Percentiles rank a stretch among this genome's conserved stretches.
These are phyloP conservation scores for Pachyrhynchus sulphureomaculatus DNA, from an alignment of 1,140 invertebrate species.

Conservation along the genomic window DNA sequence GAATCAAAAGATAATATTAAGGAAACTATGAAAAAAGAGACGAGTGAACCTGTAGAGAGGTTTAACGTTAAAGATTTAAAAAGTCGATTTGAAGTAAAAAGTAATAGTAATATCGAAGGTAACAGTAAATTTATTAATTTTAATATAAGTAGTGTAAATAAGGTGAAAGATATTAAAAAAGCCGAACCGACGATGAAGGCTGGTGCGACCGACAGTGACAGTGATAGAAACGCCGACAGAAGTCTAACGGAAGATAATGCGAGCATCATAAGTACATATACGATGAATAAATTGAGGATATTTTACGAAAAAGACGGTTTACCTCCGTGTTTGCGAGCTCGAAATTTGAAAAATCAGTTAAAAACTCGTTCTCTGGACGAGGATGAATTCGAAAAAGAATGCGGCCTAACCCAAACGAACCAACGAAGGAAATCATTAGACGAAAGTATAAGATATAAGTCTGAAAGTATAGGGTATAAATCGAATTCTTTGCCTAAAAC, in stretches of 20 bases:
- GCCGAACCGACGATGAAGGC: neutral
- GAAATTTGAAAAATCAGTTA: constrained; percentile 60
- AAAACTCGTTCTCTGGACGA: constrained; percentile 73
- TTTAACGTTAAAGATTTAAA: constrained; percentile 39
- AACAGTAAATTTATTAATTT: constrained; percentile 44
- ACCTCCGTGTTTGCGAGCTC: constrained; percentile 58
- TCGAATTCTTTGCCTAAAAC: constrained; percentile 53
- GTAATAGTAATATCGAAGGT: constrained; percentile 8
- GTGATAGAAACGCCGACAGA: neutral
- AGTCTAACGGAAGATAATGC: neutral
- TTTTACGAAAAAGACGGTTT: constrained; percentile 47
- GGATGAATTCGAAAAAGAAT: constrained; percentile 66
- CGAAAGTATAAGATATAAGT: constrained; percentile 53
- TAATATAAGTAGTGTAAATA: neutral
- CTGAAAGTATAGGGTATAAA: constrained; percentile 20
- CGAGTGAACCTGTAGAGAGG: constrained; percentile 13
- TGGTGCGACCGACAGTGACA: neutral
- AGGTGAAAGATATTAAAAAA: neutral
- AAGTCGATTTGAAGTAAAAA: constrained; percentile 38
- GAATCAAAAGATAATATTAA: neutral
- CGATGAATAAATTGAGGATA: constrained; percentile 5
- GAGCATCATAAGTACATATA: neutral
- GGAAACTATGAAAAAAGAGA: neutral
- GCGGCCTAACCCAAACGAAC: constrained; percentile 52
- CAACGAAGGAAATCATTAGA: constrained; percentile 55